phyloP scores from a whole-genome alignment of 2,113 vertebrate genomes.

The Rhipidura dahli region DNA sequence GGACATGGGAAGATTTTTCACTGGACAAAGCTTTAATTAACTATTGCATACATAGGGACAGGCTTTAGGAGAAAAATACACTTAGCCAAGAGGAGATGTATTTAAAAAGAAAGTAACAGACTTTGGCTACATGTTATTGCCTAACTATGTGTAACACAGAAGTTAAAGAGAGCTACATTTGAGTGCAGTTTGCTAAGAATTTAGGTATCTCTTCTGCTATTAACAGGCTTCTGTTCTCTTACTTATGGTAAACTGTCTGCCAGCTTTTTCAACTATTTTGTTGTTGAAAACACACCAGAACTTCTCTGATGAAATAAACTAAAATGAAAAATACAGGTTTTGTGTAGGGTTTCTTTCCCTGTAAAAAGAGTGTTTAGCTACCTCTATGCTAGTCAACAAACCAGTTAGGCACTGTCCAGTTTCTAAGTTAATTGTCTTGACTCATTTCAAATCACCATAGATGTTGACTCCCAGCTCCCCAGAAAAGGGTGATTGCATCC shows the following conservation, averaged over 20 bases:
- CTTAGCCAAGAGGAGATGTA: neutral
- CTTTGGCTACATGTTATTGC: neutral
- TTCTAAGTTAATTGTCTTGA: neutral
- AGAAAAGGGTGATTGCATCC: neutral
- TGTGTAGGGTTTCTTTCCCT: neutral
- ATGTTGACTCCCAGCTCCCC: neutral
- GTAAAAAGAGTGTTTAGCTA: neutral
- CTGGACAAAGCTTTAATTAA: conserved; percentile 43
- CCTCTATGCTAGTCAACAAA: neutral
- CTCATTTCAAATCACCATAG: neutral
- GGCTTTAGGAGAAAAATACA: neutral
- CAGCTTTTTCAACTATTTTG: neutral
- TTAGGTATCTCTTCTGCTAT: neutral
- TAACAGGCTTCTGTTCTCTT: neutral
- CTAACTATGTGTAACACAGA: neutral
- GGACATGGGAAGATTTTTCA: conserved; percentile 21
- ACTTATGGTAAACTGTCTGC: neutral
- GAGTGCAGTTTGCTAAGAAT: neutral
- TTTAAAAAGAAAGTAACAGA: neutral
- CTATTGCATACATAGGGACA: neutral
- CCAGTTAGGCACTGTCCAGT: neutral
- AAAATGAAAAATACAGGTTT: neutral
- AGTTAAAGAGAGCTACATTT: neutral
- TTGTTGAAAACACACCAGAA: neutral
- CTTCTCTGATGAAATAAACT: neutral